Evolutionary conservation across 2,797 vertebrate genomes (phyloP).

Genomic region (Tapirus indicus): DNA sequence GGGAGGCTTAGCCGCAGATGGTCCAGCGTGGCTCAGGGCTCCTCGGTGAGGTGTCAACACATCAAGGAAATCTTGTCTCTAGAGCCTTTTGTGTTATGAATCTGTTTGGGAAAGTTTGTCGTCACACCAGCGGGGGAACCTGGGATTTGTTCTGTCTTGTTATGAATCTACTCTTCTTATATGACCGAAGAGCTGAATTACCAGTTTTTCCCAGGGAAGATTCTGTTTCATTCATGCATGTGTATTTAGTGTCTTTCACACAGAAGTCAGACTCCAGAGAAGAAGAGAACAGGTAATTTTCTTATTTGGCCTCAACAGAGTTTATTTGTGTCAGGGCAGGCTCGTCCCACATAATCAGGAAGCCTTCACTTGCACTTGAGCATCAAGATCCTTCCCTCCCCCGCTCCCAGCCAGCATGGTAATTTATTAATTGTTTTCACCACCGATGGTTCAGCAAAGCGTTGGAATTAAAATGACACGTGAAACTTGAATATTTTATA

Average conservation of each 20-base stretch:
- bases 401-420: neutral
- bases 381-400: neutral
- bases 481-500: neutral
- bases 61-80: neutral
- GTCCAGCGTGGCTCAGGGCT: neutral
- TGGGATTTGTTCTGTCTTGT: neutral
- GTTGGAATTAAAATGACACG: neutral
- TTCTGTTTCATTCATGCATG: neutral
- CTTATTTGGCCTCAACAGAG: neutral
- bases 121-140: neutral
- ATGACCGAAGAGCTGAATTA: neutral
- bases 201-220: neutral
- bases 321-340: neutral
- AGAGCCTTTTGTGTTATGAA: neutral
- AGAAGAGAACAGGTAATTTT: neutral
- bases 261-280: neutral
- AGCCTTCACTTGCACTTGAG: neutral
- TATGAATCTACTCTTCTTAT: neutral
- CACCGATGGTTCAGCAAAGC: neutral
- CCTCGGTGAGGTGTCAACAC: neutral
- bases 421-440: neutral
- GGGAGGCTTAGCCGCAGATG: neutral
- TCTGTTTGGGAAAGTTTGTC: neutral
- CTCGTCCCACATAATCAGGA: neutral
- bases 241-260: neutral